Conservation (phyloP, 2,888 invertebrate genomes). For the Microchrysa polita region DNA sequence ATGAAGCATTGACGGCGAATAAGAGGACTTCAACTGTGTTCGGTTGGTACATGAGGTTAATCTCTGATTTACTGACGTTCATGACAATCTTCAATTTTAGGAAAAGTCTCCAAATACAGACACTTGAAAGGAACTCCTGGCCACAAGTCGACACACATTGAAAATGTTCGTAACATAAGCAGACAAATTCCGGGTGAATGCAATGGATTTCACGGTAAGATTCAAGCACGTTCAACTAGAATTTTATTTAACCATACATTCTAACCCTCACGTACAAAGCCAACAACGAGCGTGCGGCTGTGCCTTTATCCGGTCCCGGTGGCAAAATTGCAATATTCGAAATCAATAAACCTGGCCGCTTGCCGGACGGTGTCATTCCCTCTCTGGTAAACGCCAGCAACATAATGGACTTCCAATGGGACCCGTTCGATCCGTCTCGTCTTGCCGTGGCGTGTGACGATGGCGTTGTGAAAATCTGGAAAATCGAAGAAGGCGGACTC, state of each 20-base stretch:
- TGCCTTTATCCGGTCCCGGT: constrained; percentile 90
- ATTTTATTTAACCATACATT: no score
- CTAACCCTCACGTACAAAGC: constrained; percentile 66
- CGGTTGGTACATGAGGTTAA: constrained; percentile 62
- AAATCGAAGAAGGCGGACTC: constrained; percentile 76
- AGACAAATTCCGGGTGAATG: constrained; percentile 93
- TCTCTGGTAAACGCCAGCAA: constrained; percentile 90
- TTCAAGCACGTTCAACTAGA: no score
- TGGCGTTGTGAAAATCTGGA: constrained; percentile 83
- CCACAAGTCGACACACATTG: constrained; percentile 90
- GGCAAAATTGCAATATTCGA: constrained; percentile 90
- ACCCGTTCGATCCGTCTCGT: constrained; percentile 84
- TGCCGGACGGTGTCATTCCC: constrained; percentile 83
- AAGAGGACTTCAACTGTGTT: constrained; percentile 88
- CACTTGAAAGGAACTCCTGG: constrained; percentile 91
- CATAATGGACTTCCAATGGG: constrained; percentile 94
- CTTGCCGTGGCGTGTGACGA: constrained; percentile 92
- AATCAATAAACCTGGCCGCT: constrained; percentile 77
- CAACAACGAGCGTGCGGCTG: constrained; percentile 86
- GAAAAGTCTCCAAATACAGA: constrained; percentile 89
- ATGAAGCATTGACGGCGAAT: constrained; percentile 68
- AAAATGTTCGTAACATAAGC: constrained; percentile 90
- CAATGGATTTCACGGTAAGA: constrained; percentile 86
- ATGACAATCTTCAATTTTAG: constrained; percentile 59
- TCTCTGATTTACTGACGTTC: background rate